Evolutionary conservation across 2,888 invertebrate genomes (phyloP), one percentile per base, ranked within the genome.

Genomic region (Mactromeris polynyma): DNA sequence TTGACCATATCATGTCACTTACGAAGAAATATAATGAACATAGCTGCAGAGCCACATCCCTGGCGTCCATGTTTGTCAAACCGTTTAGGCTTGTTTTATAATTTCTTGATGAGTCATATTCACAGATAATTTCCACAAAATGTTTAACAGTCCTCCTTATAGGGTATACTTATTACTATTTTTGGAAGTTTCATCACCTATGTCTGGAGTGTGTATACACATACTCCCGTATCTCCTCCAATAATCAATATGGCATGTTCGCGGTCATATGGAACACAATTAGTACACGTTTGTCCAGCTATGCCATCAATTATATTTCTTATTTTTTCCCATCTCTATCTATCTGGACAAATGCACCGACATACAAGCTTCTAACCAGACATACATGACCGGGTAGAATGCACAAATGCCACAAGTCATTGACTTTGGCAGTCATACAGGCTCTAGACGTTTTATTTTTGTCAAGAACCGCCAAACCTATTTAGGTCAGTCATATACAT

Each of bases 171-270:
- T 51, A 51, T 17, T 51, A 1, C 11, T 17, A n/a, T n/a, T n/a
- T n/a, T n/a, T 0, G 26, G 58, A 26, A 64, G 1, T 26, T 26
- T 26, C n/a, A 64, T n/a, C 17, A 38, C 51, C 40, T 42, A 58
- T 64, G 26, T 42, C 7, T n/a, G 26, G 64, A 82, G 64, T 64
- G 64, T 64, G 69, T 82, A 82, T 11, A 82, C 40, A 2, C n/a
- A 82, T 17, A 82, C 82, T 14, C 40, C 17, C 26, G 82, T n/a
- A 2, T 17, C 36, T 64, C 82, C 64, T 42, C 82, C 82, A 40
- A 82, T 36, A 38, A 82, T 82, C 2, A 82, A 38, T 82, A 64
- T 64, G 36, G 82, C n/a, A 26, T 82, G 21, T 26, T 82, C 82
- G 26, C 40, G 40, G 7, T 82, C 82, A 40, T 82, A 82, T 26